Evolutionary conservation across 2,797 vertebrate genomes (phyloP), one percentile per base, ranked within the genome.

Genomic region (Florisuga fusca): DNA sequence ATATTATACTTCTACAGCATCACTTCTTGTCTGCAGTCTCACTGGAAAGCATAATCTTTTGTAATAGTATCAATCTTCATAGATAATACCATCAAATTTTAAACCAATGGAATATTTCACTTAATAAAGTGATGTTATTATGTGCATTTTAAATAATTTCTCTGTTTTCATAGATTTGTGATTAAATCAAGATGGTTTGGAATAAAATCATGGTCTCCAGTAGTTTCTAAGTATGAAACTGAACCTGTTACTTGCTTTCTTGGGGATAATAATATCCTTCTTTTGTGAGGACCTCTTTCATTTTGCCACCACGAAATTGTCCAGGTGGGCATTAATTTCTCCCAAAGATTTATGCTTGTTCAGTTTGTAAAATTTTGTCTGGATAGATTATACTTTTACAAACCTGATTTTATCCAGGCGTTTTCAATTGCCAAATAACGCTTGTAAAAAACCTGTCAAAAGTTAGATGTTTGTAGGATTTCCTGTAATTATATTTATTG

Each of bases 11-110:
- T 88, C 79, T 90, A 63, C 46, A 85, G 61, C 66, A 62, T 83
- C 50, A 69, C 75, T 92, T 90, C 87, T 51, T 93, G 51, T 89
- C 93, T 91, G 54, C 72, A 80, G 67, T 38, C 92, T 96, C 15
- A 2, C 68, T 90, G 61, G 38, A 75, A 96, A 91, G 58, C 74
- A 58, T 87, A 79, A 95, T 95, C 78, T 77, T 57, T 27, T 87
- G 81, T 90, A 93, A 84, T 93, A 90, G 36, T 75, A 92, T 89
- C 78, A 87, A 5, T 93, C 87, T 77, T 92, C 41, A 64, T 78
- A 77, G 87, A 78, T 85, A 95, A 94, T 62, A 20, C 36, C 38
- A 74, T 89, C 84, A 89, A 89, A 89, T 71, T 87, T 94, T 63
- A 89, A 94, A 68, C 73, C 75, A 90, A 64, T 94, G 64, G 55